Evolutionary conservation across 2,888 invertebrate genomes (phyloP).

Genomic region (Lacanobia oleracea): DNA sequence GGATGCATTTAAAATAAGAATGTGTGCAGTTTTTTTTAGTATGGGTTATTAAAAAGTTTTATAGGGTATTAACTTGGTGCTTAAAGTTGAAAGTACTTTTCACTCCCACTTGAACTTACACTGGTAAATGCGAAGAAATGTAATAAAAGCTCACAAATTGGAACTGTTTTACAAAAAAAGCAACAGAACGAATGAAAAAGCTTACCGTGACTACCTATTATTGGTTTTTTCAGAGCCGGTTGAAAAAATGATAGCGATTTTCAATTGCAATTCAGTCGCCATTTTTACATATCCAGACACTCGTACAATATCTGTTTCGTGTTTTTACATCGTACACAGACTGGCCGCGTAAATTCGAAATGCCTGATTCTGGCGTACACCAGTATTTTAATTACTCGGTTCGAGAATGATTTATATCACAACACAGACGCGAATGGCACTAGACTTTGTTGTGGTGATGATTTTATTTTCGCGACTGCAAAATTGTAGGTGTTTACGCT

Average conservation of each 20-base stretch:
- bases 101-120: constrained; percentile 23
- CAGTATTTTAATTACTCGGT: constrained; percentile 90
- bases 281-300: constrained; percentile 62
- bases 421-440: constrained; percentile 70
- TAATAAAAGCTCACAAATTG: constrained; percentile 27
- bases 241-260: constrained; percentile 59
- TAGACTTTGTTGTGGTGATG: constrained; percentile 62
- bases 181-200: constrained; percentile 14
- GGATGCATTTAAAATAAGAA: constrained; percentile 41
- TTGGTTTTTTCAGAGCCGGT: constrained; percentile 49
- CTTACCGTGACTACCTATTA: constrained; percentile 29
- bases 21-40: constrained; percentile 3
- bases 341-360: constrained; percentile 81
- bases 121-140: constrained; percentile 11
- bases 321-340: constrained; percentile 66
- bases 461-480: constrained; percentile 60
- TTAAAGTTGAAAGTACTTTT: constrained; percentile 10
- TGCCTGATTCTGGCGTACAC: constrained; percentile 87
- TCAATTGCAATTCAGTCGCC: constrained; percentile 68
- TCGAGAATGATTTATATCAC: constrained; percentile 88
- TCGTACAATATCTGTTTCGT: constrained; percentile 65
- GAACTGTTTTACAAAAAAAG: constrained; percentile 14
- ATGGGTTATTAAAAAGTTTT: constrained; percentile 24
- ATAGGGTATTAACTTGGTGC: constrained; percentile 20
- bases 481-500: not conserved